Evolutionary conservation across 2,888 invertebrate species (phyloP), one percentile per base, ranked within the genome.

Genomic region (Adelognathus sp.): DNA sequence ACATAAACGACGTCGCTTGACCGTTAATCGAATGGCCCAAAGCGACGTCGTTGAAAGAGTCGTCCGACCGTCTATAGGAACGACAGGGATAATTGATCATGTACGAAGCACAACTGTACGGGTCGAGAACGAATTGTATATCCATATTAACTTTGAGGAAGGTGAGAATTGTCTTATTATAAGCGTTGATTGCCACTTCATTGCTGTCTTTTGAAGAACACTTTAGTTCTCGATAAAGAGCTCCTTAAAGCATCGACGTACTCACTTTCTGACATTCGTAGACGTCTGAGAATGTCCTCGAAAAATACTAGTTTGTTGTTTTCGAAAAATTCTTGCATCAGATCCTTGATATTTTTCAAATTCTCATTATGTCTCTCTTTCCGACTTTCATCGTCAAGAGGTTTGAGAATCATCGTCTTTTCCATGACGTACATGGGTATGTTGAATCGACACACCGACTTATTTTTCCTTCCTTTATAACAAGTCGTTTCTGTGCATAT

Each of bases 41-140:
- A n/a, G n/a, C n/a, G n/a, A n/a, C n/a, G n/a, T n/a, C n/a, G n/a
- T n/a, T n/a, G n/a, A n/a, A n/a, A n/a, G n/a, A n/a, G n/a, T n/a
- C n/a, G n/a, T n/a, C n/a, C n/a, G n/a, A n/a, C n/a, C n/a, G n/a
- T n/a, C n/a, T n/a, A n/a, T n/a, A n/a, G n/a, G n/a, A n/a, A n/a
- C n/a, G n/a, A n/a, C n/a, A n/a, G n/a, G n/a, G n/a, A n/a, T 81
- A 82, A 69, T 60, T n/a, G n/a, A n/a, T n/a, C n/a, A n/a, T n/a
- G n/a, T n/a, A n/a, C n/a, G n/a, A n/a, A n/a, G n/a, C n/a, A n/a
- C n/a, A 70, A 56, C 41, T 71, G 58, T 5, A 36, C 78, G 72
- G 31, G 80, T 73, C 50, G 76, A 79, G 24, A 79, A 80, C 4
- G 74, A 50, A 56, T 82, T 80, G 18, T n/a, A 79, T 66, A 11